These are phyloP conservation scores for Eidolon helvum DNA, from an alignment of 2,113 vertebrate genomes.

Conservation along the genomic window DNA sequence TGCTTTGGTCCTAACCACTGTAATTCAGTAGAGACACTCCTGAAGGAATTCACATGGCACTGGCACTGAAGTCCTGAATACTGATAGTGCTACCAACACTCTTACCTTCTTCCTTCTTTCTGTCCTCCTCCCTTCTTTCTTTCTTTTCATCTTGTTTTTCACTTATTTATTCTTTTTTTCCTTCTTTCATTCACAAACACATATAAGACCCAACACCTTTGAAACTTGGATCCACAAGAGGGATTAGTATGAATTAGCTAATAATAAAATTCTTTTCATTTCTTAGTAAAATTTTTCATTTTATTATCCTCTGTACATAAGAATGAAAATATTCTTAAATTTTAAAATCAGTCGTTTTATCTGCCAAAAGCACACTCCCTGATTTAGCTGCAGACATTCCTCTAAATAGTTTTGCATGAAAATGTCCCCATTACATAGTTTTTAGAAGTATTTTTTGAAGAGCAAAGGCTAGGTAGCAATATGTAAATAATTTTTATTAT, in stretches of 20 bases:
- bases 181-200: background rate
- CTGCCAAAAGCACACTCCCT: background rate
- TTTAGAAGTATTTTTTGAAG: background rate
- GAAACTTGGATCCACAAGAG: background rate
- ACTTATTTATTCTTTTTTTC: background rate
- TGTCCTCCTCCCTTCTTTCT: background rate
- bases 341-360: conserved; percentile 26
- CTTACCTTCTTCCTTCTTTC: background rate
- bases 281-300: background rate
- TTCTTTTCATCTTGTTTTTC: background rate
- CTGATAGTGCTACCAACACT: background rate
- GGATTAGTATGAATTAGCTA: background rate
- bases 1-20: background rate
- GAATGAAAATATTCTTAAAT: conserved; percentile 33
- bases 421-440: background rate
- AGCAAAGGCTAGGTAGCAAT: background rate
- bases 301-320: background rate
- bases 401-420: conserved; percentile 6
- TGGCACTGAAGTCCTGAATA: background rate
- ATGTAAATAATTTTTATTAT: background rate
- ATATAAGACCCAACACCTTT: background rate
- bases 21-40: background rate
- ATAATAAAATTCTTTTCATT: background rate
- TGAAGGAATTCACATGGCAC: background rate
- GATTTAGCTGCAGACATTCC: background rate